Base-by-base conservation (phyloP, 2,797 vertebrate species). In the Rhinogobio ventralis region DNA sequence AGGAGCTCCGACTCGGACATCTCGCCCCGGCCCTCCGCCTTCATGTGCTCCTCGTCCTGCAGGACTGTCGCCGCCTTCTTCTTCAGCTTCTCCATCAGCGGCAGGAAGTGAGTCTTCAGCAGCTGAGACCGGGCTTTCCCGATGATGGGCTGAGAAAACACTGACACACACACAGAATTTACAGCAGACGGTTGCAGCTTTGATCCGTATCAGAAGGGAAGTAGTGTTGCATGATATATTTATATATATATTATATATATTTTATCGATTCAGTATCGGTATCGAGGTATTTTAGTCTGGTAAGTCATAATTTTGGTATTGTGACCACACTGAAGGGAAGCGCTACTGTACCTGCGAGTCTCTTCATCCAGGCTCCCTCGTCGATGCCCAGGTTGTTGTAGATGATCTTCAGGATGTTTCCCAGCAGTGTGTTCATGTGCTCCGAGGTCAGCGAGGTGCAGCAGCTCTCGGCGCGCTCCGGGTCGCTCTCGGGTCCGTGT, bases 71-170 rank as follows among this genome's bases (percentile, higher is more conserved):
- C 97, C 19, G 97, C 96, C 92, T 98, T 99, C 95, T 97, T 98
- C 93, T 97, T 98, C 85, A 99, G 95, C 89, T 99, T 99, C 91
- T 98, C 97, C 98, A 99, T 98, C 89, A 98, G 89, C 51, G 98
- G 97, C 88, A 99, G 94, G 92, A 99, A 98, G 90, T 99, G 97
- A 11, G 96, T 97, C 94, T 98, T 97, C 84, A 99, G 93, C 62
- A 99, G 96, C 88, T 98, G 94, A 25, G 96, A 92, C 89, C 96
- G 96, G 84, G 96, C 97, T 93, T 98, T 99, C 91, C 96, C 97
- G 93, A 99, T 98, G 92, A 99, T 99, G 85, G 98, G 97, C 95
- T 98, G 97, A 82, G 97, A 98, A 93, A 98, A 99, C 67, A 99
- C 98, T 98, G 82, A 10, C 11, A 62, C 55, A 60, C 51, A 53